Base-by-base conservation (phyloP, 2,797 vertebrate genomes). In the Microctenopoma lineatum region DNA sequence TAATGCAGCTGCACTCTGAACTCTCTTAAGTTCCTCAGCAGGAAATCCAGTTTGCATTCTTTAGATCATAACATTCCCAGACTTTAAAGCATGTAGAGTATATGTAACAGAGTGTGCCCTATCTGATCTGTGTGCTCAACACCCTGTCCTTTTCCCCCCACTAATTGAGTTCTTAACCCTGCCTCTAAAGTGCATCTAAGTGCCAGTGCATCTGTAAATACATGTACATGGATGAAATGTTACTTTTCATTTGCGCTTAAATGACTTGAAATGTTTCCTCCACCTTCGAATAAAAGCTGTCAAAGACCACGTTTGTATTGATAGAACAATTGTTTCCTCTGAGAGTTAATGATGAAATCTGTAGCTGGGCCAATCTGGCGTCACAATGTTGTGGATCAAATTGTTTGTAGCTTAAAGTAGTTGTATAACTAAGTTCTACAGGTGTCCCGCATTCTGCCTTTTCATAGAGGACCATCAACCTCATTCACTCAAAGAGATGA, bases 151-250 rank as follows among this genome's bases (percentile, higher is more conserved):
- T 73, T 82, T 72, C 69, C 81, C 86, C 69, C 81, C 86, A 86
- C 74, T 83, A 78, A 87, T 71, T 86, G 52, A 81, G 74, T 90
- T 90, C 62, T 75, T 84, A 84, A 83, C 86, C 73, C 77, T 73
- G 77, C 88, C 83, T 90, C 87, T 80, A 48, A 83, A 87, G 87
- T 84, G 88, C 90, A 86, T 89, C 80, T 42, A 90, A 92, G 88
- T 90, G 89, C 90, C 91, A 92, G 91, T 91, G 90, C 91, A 91
- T 92, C 92, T 93, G 93, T 93, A 93, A 92, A 93, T 92, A 92
- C 84, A 86, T 90, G 88, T 90, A 84, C 84, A 88, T 90, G 89
- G 90, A 83, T 88, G 88, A 89, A 90, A 91, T 91, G 90, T 92
- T 90, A 79, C 90, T 91, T 85, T 83, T 93, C 84, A 91, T 92